Base-by-base conservation (phyloP, 1,140 invertebrate genomes). In the Branchinecta lindahli region DNA sequence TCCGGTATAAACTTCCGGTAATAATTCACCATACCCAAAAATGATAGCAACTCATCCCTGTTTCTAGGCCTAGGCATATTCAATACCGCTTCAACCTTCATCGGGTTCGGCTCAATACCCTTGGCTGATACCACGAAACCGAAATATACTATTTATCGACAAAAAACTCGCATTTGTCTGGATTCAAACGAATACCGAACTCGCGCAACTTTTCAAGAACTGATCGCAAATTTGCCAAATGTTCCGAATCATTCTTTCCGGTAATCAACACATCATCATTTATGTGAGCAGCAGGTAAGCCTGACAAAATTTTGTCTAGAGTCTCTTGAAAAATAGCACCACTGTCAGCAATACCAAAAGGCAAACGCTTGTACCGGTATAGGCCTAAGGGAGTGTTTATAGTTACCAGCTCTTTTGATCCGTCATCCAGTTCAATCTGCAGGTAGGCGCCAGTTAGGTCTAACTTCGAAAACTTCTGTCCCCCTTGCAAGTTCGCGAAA, bases 281-380 rank as follows among this genome's bases (percentile, higher is more conserved):
- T n/a, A n/a, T n/a, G n/a, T n/a, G n/a, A n/a, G 7, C 69, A 69
- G 68, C 66, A 8, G 69, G 69, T 18, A 66, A 68, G 21, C 68
- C 69, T 9, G 15, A 18, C 0, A 80, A 45, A 10, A 76, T 70
- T 20, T 73, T 71, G n/a, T 80, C 79, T 69, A 80, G 79, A 15
- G 73, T 70, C 68, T 74, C 46, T 74, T 81, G 80, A 71, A 80
- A 81, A 52, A 77, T 75, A n/a, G 74, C 75, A 20, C 78, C 76
- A 0, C 77, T 75, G 18, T 73, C 72, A 7, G 70, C 52, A 8
- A 80, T 68, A 44, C 77, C 78, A 73, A 77, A 81, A 8, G 74
- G 75, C 52, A 79, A 12, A 20, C 72, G 18, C 5, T 70, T 68
- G 66, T 69, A 78, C 65, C 72, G 18, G 66, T 71, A 78, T 18